Evolutionary conservation across 2,888 invertebrate species (phyloP), one percentile per base, ranked within the genome.

Genomic region (Clivina fossor): DNA sequence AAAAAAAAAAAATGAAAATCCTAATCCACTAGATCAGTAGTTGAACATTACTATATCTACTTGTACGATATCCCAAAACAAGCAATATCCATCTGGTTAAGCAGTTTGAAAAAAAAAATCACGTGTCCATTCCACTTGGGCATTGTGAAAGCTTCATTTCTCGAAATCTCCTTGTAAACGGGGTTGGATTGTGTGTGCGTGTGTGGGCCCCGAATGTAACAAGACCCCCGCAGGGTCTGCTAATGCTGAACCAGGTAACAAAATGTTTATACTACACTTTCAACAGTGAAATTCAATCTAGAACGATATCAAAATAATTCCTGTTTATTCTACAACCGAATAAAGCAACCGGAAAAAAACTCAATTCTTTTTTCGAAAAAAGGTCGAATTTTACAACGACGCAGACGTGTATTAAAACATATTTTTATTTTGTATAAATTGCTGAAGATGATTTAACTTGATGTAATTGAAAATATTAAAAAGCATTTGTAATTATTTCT

Each of bases 241-340:
- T 35, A 41, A 26, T 44, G 37, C 53, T 44, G 37, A 18, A 11
- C 19, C 40, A 50, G 50, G 40, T 49, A 38, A 37, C 49, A 32
- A 49, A 37, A 49, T 49, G 49, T 49, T 49, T 49, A 49, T 49
- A 37, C 49, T 38, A 49, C 49, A 49, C 33, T 49, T 28, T 38
- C 50, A 50, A 41, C 50, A 32, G 40, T 32, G 40, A 32, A 38
- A 50, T 41, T 41, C 50, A 50, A 50, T 50, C 32, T 41, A 22
- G 19, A n/a, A 38, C 50, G 28, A 50, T 50, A 50, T 50, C 41
- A 50, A 50, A 40, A 50, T 50, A 50, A 50, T 50, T 50, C 50
- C 20, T 32, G 50, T 47, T 47, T 47, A 47, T 47, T 47, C 33
- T 47, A 47, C 15, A 22, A 47, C 33, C 24, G 47, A 32, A 47